A percentile compares a stretch with the other conserved stretches of the same genome.
Evolutionary conservation across 2,888 invertebrate species (phyloP).

Genomic region (Spicauda simplicius): DNA sequence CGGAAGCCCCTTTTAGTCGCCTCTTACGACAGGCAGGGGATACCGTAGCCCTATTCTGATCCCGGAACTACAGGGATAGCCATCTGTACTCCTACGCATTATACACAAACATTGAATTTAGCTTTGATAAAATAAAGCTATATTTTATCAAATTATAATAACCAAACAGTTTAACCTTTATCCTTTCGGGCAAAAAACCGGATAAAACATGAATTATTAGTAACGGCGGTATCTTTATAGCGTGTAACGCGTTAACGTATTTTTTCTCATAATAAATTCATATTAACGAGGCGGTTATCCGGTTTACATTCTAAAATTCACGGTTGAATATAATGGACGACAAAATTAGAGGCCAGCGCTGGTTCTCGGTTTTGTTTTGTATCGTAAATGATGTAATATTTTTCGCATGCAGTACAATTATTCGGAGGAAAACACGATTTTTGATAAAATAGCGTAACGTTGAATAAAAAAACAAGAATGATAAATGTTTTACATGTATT

Average conservation of each 20-base stretch:
- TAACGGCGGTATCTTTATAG: conserved; percentile 31
- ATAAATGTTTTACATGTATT: not conserved
- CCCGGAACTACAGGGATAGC: no score
- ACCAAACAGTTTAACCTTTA: conserved; percentile 15
- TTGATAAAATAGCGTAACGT: not conserved
- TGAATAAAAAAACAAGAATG: not conserved
- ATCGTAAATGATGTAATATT: conserved; percentile 11
- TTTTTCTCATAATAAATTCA: conserved; percentile 52
- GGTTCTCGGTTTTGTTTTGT: conserved; percentile 11
- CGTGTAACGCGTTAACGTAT: conserved; percentile 40
- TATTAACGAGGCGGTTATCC: conserved; percentile 44
- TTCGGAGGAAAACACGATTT: not conserved
- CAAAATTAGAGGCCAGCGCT: conserved; percentile 18
- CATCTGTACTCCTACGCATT: no score
- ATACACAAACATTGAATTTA: no score
- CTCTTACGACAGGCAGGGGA: no score
- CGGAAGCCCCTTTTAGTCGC: no score
- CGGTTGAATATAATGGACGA: conserved; percentile 30
- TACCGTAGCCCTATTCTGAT: no score
- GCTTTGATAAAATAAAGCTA: no score
- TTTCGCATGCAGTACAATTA: not conserved
- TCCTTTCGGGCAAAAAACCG: conserved; percentile 16
- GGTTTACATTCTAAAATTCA: conserved; percentile 38
- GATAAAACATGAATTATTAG: conserved; percentile 33
- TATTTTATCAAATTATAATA: conserved; percentile 2